A percentile compares a stretch with the other conserved stretches of the same genome.
Conservation (phyloP, 2,888 invertebrate species). For the Leptarthrus brevirostris region DNA sequence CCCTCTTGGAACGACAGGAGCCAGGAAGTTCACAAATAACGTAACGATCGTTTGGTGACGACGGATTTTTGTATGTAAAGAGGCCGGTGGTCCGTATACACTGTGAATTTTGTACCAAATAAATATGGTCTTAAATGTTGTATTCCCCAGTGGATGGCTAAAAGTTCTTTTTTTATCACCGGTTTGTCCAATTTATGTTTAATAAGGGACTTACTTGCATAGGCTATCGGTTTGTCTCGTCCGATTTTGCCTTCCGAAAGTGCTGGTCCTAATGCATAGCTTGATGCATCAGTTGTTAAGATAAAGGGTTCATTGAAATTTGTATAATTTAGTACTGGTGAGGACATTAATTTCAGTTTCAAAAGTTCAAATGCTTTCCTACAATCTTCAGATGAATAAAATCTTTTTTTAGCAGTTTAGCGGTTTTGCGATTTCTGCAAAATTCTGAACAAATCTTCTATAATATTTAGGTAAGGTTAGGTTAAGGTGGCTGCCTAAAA, state of each 20-base stretch:
- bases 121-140: conserved; percentile 59
- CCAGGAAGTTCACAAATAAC: too few relatives aligned
- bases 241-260: conserved; percentile 56
- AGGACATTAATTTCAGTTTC: background rate
- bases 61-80: conserved; percentile 33
- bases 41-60: too few relatives aligned
- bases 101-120: conserved; percentile 58
- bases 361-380: background rate
- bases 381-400: conserved; percentile 24
- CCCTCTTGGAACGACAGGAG: too few relatives aligned
- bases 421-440: conserved; percentile 52
- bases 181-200: conserved; percentile 57
- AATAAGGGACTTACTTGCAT: conserved; percentile 57
- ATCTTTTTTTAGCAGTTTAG: conserved; percentile 49
- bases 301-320: conserved; percentile 52
- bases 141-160: conserved; percentile 55
- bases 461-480: conserved; percentile 53
- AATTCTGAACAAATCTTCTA: conserved; percentile 52
- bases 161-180: conserved; percentile 58
- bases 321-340: conserved; percentile 1
- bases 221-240: conserved; percentile 58
- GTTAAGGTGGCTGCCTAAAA: too few relatives aligned
- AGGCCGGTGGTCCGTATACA: too few relatives aligned
- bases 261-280: conserved; percentile 57
- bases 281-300: conserved; percentile 59